Conservation (phyloP, 2,888 invertebrate genomes). For the Mesoligia furuncula region DNA sequence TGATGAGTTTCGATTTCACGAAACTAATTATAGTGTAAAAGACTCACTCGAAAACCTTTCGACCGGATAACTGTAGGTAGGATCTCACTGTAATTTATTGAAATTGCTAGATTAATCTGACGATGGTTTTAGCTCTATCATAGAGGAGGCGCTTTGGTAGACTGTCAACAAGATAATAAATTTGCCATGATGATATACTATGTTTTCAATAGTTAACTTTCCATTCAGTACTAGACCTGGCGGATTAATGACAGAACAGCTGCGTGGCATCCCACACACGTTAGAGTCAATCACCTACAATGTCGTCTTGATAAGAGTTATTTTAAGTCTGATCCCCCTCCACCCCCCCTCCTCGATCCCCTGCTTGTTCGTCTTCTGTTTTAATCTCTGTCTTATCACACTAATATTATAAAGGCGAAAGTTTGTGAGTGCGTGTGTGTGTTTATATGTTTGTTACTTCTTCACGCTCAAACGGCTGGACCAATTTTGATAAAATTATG, state of each 20-base stretch:
- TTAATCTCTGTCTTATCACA: no score
- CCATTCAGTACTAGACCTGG: slow-evolving; percentile 19
- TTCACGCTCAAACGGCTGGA: no score
- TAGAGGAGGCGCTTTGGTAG: neutral
- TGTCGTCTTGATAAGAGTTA: neutral
- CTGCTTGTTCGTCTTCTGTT: no score
- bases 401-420: no score
- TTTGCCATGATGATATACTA: slow-evolving; percentile 31
- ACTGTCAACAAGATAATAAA: slow-evolving; percentile 45
- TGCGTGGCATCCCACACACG: slow-evolving; percentile 19
- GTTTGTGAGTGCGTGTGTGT: no score
- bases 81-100: neutral
- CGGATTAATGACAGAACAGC: slow-evolving; percentile 36
- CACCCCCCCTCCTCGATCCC: no score
- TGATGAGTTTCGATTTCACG: neutral
- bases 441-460: no score
- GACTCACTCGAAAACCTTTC: neutral
- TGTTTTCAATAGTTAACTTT: slow-evolving; percentile 45
- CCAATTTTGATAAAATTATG: no score
- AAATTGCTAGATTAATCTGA: neutral
- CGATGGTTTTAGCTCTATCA: neutral
- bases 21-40: neutral
- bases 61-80: no score
- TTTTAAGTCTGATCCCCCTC: no score
- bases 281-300: slow-evolving; percentile 31